Base-by-base conservation (phyloP, 37 sponge, comb jelly and placozoan species). In the Spongilla lacustris region DNA sequence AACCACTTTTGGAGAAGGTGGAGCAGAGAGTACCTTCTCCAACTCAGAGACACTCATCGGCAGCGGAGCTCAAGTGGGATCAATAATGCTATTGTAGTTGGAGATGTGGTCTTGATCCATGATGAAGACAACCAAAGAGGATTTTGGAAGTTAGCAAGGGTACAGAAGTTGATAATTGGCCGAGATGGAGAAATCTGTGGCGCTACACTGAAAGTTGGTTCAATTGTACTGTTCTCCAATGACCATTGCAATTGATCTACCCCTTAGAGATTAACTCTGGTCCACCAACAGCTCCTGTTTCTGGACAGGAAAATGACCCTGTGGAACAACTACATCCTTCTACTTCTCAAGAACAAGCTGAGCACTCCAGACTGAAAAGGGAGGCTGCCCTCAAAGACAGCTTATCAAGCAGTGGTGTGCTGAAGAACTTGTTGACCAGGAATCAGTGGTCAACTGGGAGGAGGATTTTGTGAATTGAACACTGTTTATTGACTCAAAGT, bases 1-100 rank as follows among this genome's bases (percentile, higher is more conserved):
- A 81, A 87, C 41, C 89, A 88, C 34, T 88, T 88, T 46, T 85
- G 86, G 86, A 85, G 30, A 12, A 30, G 86, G 36, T 85, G 86
- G 86, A 68, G 70, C 6, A 26, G 76, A 66, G 89, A 88, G 33
- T 88, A 88, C 58, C 78, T 88, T 25, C 83, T 82, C 1, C 79
- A 88, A 35, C 46, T 88, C 49, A 69, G 83, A 46, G 78, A 82
- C 19, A 13, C 79, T 32, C 83, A 75, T 36, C 66, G 78, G 9
- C 70, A 83, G 26, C 77, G 27, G 31, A 46, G 28, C 35, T 4
- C 31, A 17, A 6, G 58, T 58, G 58, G 58, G 11, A 17, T 14
- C 58, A 58, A 58, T 8, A 10, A 14, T 58, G 58, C 75, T 27
- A 36, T 76, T 4, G 77, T 28, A 3, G 38, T 35, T 66, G 85